Base-by-base conservation (phyloP, 2,113 vertebrate genomes). In the Zonotrichia leucophrys region DNA sequence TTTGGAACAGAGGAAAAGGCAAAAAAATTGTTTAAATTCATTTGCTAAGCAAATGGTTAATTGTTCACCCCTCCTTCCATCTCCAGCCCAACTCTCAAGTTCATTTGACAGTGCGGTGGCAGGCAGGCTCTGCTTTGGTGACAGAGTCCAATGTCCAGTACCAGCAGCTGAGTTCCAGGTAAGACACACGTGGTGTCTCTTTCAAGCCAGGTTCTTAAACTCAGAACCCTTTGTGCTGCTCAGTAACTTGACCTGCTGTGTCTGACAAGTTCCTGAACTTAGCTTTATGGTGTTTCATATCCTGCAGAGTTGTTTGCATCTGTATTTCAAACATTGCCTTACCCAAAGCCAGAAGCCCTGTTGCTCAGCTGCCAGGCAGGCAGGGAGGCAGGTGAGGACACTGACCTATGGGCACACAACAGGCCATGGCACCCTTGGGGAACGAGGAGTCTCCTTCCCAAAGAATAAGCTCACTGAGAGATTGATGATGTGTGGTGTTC, bases 141-240 rank as follows among this genome's bases (percentile, higher is more conserved):
- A 23, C 28, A 20, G 50, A 75, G 68, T 60, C 35, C 66, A 33
- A 10, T 18, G 10, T 27, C 8, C 35, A 72, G 39, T 10, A 68
- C 12, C 41, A 92, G 77, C 23, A 72, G 63, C 5, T 28, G 35
- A 59, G 23, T 44, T 66, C 53, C 53, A 41, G 41, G 30, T 77
- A 62, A 46, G 37, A 49, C 58, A 37, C 2, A 27, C 0, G 0
- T 16, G 12, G 14, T 37, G 11, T 44, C 39, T 82, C 39, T 62
- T 59, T 52, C 62, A 84, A 87, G 46, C 31, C 52, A 62, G 7
- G 12, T 23, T 82, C 39, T 55, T 74, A 69, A 83, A 75, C 60
- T 84, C 63, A 89, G 53, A 76, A 18, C 14, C 41, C 20, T 88
- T 81, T 73, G 70, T 89, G 50, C 53, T 64, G 52, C 56, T 10